Conservation (phyloP, 2,113 vertebrate species). For the Hiodon alosoides region DNA sequence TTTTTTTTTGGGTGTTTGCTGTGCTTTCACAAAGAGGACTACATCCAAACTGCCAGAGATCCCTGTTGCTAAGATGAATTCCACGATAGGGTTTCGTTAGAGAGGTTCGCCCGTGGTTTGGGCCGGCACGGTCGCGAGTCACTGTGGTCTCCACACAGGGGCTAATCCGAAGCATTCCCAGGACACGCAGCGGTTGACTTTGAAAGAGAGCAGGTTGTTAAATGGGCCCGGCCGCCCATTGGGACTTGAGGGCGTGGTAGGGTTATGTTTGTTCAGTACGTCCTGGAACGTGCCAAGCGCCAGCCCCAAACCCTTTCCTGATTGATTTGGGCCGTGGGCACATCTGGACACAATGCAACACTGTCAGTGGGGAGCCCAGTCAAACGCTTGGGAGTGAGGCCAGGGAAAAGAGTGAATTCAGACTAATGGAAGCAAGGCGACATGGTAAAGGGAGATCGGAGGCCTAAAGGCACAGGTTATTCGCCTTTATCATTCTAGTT, state of each 20-base stretch:
- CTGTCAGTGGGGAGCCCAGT: conserved; percentile 9
- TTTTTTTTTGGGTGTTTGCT: no score
- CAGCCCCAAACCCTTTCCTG: conserved; percentile 34
- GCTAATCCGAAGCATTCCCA: conserved; percentile 27
- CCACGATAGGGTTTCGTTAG: no score
- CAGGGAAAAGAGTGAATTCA: background rate
- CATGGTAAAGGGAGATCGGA: background rate
- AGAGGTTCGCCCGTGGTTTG: no score
- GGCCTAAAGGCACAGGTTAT: no score
- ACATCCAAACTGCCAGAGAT: no score
- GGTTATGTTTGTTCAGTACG: conserved; percentile 58
- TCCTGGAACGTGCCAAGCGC: conserved; percentile 53
- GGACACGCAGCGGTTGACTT: conserved; percentile 53
- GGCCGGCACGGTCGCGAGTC: no score
- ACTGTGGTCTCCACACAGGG: no score
- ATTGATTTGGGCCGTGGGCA: conserved; percentile 24
- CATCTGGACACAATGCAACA: conserved; percentile 33
- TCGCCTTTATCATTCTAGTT: no score
- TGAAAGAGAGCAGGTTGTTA: conserved; percentile 57
- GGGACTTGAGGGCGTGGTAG: conserved; percentile 41
- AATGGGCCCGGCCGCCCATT: conserved; percentile 45
- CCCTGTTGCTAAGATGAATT: no score
- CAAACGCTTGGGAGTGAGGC: background rate
- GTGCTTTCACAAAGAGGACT: no score
- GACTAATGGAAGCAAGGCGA: background rate